phyloP scores from a whole-genome alignment of 1,140 invertebrate genomes.

The Zophobas atratus region DNA sequence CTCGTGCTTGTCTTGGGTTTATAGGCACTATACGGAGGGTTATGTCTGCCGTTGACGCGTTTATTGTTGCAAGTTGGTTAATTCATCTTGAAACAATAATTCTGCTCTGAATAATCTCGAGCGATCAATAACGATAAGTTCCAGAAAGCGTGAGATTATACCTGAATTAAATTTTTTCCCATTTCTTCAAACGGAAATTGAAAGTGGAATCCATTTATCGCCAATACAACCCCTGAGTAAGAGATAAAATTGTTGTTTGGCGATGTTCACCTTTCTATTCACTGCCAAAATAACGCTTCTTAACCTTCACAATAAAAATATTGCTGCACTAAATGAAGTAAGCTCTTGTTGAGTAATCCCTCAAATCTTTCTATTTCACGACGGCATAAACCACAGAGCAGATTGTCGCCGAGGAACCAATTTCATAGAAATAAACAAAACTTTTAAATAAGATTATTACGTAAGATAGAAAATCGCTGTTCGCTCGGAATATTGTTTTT shows the following conservation, averaged over 20 bases:
- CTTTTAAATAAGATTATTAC: slow-evolving; percentile 40
- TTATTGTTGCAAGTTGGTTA: slow-evolving; percentile 30
- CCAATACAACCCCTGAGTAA: neutral
- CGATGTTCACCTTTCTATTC: slow-evolving; percentile 7
- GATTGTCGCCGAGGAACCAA: slow-evolving; percentile 19
- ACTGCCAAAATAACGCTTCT: slow-evolving; percentile 13
- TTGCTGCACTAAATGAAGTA: slow-evolving; percentile 7
- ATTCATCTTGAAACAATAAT: slow-evolving; percentile 23
- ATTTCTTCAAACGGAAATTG: slow-evolving; percentile 28
- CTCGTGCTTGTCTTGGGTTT: slow-evolving; percentile 30
- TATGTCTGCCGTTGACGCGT: slow-evolving; percentile 29
- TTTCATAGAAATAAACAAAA: slow-evolving; percentile 39
- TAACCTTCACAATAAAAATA: slow-evolving; percentile 29
- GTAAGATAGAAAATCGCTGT: slow-evolving; percentile 40
- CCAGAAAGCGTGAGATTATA: slow-evolving; percentile 2
- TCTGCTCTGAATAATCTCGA: neutral
- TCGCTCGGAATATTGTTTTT: slow-evolving; percentile 35
- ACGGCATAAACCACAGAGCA: slow-evolving; percentile 14
- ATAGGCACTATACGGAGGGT: slow-evolving; percentile 10
- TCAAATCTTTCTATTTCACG: slow-evolving; percentile 14
- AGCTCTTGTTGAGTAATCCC: slow-evolving; percentile 6
- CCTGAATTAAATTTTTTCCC: slow-evolving; percentile 24
- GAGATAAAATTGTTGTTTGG: slow-evolving; percentile 26
- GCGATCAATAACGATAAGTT: slow-evolving; percentile 24
- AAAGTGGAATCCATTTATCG: slow-evolving; percentile 36